Base-by-base conservation (phyloP, 2,797 vertebrate genomes). In the Eurystomus glaucurus region DNA sequence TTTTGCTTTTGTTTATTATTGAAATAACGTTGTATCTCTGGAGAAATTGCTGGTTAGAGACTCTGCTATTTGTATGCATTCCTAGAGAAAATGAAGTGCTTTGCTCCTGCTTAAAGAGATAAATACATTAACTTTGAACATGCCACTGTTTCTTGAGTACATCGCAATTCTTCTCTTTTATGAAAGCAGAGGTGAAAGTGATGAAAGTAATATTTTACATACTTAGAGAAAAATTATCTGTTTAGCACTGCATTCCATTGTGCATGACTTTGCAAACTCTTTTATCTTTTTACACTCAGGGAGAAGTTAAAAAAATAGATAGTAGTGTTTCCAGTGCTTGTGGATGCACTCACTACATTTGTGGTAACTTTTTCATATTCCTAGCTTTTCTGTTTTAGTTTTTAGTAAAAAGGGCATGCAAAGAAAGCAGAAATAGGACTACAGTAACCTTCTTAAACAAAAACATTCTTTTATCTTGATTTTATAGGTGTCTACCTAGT, bases 281-380 rank as follows among this genome's bases (percentile, higher is more conserved):
- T 71, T 29, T 79, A 29, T 95, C 68, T 93, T 96, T 97, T 96
- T 96, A 95, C 75, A 74, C 72, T 91, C 88, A 99, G 99, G 99
- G 99, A 97, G 99, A 99, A 98, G 98, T 98, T 97, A 97, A 97
- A 96, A 98, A 98, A 81, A 97, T 99, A 97, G 98, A 99, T 71
- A 97, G 74, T 52, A 98, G 97, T 87, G 95, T 98, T 97, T 98
- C 98, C 91, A 98, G 97, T 75, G 85, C 97, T 80, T 99, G 99
- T 95, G 99, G 98, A 98, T 99, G 99, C 96, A 97, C 96, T 91
- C 98, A 98, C 93, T 99, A 99, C 79, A 62, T 97, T 80, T 99
- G 99, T 98, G 99, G 99, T 99, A 99, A 97, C 95, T 98, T 81
- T 93, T 93, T 85, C 77, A 28, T 35, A 58, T 94, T 93, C 29